Base-by-base conservation (phyloP, 2,113 vertebrate genomes). In the Heterochromis multidens region DNA sequence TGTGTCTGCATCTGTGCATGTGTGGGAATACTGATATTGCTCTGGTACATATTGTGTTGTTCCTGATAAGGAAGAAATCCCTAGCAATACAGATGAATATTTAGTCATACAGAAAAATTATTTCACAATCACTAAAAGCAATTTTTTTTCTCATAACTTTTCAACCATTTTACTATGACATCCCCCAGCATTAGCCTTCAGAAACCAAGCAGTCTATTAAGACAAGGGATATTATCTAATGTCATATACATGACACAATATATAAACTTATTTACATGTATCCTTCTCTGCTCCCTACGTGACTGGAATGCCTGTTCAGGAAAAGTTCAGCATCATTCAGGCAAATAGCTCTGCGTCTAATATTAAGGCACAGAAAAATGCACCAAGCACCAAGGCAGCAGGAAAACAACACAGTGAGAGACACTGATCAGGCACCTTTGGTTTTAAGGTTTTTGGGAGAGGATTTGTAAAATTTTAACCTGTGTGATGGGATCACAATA, bases 191-290 rank as follows among this genome's bases (percentile, higher is more conserved):
- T 60, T 77, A 80, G 77, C 85, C 87, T 85, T 88, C 82, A 90
- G 83, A 80, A 88, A 77, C 83, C 70, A 83, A 89, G 84, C 91
- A 85, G 25, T 91, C 63, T 16, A 62, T 87, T 80, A 89, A 92
- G 85, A 86, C 86, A 63, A 81, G 88, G 86, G 77, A 85, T 74
- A 88, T 86, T 85, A 61, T 52, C 83, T 88, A 85, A 83, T 84
- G 92, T 93, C 92, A 91, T 94, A 88, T 92, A 94, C 88, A 95
- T 80, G 89, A 90, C 89, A 88, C 92, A 93, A 88, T 91, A 85
- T 92, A 84, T 94, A 91, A 92, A 86, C 33, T 0, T 96, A 96
- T 96, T 94, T 96, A 96, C 95, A 96, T 77, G 76, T 61, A 93
- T 91, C 88, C 93, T 92, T 95, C 92, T 93, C 89, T 92, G 92